A percentile compares a stretch with the other conserved stretches of the same genome.
phyloP scores from a whole-genome alignment of 2,113 vertebrate genomes.

The Psittacula cyanocephala region DNA sequence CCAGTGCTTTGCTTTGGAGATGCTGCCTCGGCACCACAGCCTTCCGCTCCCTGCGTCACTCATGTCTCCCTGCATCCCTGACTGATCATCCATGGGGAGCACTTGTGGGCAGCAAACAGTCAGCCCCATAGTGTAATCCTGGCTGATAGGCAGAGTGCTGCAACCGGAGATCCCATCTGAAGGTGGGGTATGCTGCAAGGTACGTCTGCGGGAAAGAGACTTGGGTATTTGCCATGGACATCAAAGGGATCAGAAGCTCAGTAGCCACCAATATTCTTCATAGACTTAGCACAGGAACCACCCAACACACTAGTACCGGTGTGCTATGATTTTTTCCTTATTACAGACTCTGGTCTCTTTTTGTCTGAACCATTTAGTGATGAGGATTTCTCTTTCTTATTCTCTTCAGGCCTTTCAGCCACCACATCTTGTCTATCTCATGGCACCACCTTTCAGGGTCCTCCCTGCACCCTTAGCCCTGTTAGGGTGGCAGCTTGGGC shows the following conservation, averaged over 20 bases:
- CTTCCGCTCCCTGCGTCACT: not conserved
- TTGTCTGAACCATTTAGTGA: not conserved
- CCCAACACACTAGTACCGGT: not conserved
- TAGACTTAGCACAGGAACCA: not conserved
- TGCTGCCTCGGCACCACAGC: not conserved
- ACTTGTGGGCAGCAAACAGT: not conserved
- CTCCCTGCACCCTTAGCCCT: fast-evolving
- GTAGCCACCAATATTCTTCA: not conserved
- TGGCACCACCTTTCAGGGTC: not conserved
- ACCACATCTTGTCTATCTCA: not conserved
- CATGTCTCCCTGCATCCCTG: not conserved
- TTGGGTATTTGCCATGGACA: not conserved
- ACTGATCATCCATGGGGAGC: not conserved
- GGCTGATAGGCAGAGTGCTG: not conserved
- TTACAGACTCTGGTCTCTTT: not conserved
- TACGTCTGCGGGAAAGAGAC: not conserved
- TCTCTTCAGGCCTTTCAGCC: not conserved
- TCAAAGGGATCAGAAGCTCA: not conserved
- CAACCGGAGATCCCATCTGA: not conserved
- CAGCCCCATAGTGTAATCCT: not conserved
- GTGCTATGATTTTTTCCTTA: not conserved
- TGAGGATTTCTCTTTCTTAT: not conserved
- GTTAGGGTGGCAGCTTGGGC: not conserved
- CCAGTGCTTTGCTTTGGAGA: not conserved
- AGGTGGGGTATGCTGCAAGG: not conserved